Base-by-base conservation (phyloP, 2,797 vertebrate genomes). In the Peromyscus attwateri region DNA sequence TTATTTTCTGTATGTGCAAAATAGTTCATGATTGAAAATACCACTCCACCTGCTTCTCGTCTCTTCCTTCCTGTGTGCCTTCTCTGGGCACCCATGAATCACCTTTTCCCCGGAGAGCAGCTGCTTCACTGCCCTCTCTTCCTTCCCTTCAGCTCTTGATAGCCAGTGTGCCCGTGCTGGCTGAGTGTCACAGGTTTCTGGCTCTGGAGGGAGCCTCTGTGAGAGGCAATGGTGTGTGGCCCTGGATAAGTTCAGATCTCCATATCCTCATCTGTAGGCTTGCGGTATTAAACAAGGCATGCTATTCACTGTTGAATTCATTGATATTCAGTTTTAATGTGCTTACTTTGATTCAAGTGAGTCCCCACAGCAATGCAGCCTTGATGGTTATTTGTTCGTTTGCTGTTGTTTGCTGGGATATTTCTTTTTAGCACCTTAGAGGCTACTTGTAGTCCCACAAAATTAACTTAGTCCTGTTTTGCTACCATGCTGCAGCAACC, bases 1-100 rank as follows among this genome's bases (percentile, higher is more conserved):
- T 87, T 88, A 27, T 75, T 91, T 68, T 89, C 27, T 87, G n/a
- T 79, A 52, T 31, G 75, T 73, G 81, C 64, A 55, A 93, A 73
- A 73, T 60, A 76, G 46, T 73, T 92, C 17, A 60, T 79, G 29
- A 90, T 71, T 71, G 23, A 82, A 81, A 97, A 76, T 23, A 34
- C 10, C 12, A 43, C 62, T 55, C 10, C 37, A 17, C 27, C 27
- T 77, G 52, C 70, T 71, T 87, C 29, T 62, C 76, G 27, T 68
- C 43, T 55, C 4, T 16, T 0, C 0, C 7, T 34, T 70, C 9
- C 62, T n/a, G 29, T 5, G 37, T 52, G 68, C 6, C 52, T 14
- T 77, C n/a, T 62, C 62, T 64, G 16, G 46, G 23, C 12, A 55
- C n/a, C 82, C 5, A 7, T 0, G 9, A 3, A 14, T 49, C 43